Base-by-base conservation (phyloP, 1,140 invertebrate genomes). In the Drosophila biarmipes region DNA sequence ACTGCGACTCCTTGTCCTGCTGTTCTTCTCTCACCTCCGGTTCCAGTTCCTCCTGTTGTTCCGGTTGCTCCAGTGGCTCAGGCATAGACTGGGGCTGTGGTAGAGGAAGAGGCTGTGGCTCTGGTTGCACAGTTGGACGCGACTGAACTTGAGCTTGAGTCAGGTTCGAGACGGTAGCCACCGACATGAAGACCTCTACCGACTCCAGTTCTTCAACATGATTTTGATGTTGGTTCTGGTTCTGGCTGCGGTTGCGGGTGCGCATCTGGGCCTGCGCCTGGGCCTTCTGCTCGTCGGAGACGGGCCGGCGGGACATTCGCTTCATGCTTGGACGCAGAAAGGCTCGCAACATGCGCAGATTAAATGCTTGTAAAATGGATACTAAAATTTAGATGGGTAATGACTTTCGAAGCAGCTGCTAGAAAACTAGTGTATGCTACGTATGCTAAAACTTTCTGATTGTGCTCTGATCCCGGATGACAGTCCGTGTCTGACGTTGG, bases 261-360 rank as follows among this genome's bases (percentile, higher is more conserved):
- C 24, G 27, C 27, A 49, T 17, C n/a, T 49, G 42, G 4, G 40
- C 40, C 17, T 43, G 40, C 17, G 40, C 40, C 40, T 43, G 45
- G n/a, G n/a, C 27, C 46, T 49, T 49, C 46, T 49, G 24, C n/a
- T 49, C 46, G 10, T 49, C 46, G 10, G 46, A 49, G 8, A 49
- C 46, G 4, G 46, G 46, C 27, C 46, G 46, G 2, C 46, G 46
- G n/a, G 46, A 31, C 24, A 49, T 15, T n/a, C 46, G 24, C 46
- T 49, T 49, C 46, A 49, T 49, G 24, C 8, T 49, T 10, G 46
- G 8, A 31, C 14, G 4, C 1, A 48, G 46, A 6, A 49, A 5
- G 4, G 46, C 4, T 31, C 27, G 27, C 7, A 49, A 49, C 27
- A 31, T 49, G 46, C 27, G n/a, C 46, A 11, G 27, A 49, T 49